Percentiles rank a stretch among this genome's conserved stretches.
phyloP scores from a whole-genome alignment of 2,113 vertebrate species.

The Excalfactoria chinensis region DNA sequence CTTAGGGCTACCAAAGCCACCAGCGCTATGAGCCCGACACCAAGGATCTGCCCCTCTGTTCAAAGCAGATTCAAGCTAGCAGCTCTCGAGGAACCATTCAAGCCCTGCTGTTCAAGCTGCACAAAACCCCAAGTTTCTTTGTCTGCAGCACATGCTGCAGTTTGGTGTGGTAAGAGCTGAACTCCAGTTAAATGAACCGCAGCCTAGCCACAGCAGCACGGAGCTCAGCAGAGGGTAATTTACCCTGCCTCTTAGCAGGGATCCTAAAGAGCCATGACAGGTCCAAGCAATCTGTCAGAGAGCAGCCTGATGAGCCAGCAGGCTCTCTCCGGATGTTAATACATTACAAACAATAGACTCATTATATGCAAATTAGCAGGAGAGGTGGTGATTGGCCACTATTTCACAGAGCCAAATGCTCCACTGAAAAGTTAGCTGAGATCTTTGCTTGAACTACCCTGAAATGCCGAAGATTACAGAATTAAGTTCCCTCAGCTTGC shows the following conservation, averaged over 20 bases:
- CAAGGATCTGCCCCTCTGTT: background rate
- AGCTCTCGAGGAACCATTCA: background rate
- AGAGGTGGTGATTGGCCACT: constrained; percentile 36
- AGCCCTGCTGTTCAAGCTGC: background rate
- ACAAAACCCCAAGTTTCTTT: background rate
- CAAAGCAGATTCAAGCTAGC: background rate
- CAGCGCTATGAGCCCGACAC: fast-evolving
- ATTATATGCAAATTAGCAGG: constrained; percentile 64
- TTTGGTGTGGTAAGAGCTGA: constrained; percentile 30
- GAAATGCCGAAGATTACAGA: constrained; percentile 7
- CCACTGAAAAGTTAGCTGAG: background rate
- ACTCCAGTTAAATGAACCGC: constrained; percentile 28
- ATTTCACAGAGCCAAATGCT: background rate
- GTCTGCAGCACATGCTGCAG: background rate
- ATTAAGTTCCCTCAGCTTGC: background rate
- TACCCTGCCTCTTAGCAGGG: constrained; percentile 54
- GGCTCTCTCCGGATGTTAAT: constrained; percentile 41
- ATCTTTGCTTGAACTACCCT: background rate
- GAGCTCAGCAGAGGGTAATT: constrained; percentile 66
- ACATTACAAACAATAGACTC: constrained; percentile 40
- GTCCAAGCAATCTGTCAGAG: constrained; percentile 64
- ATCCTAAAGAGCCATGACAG: constrained; percentile 61
- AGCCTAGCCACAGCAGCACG: constrained; percentile 31
- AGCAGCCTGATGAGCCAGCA: constrained; percentile 43
- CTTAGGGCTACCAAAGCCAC: background rate